These are phyloP conservation scores for Xenopus laevis DNA, from an alignment of 2,113 vertebrate genomes.

Conservation along the genomic window DNA sequence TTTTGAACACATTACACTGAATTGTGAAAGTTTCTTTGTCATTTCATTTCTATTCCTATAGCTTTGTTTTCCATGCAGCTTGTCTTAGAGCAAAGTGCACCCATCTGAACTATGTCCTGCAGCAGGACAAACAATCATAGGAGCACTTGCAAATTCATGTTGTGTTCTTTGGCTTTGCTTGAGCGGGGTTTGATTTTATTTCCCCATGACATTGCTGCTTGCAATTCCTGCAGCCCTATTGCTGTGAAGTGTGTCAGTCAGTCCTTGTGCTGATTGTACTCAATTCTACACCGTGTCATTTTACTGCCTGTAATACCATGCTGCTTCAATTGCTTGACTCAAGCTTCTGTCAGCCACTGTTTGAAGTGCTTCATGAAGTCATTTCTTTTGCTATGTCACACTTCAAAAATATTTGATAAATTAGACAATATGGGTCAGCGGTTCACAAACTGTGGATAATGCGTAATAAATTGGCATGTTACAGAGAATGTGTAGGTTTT, in stretches of 20 bases:
- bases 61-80: no score
- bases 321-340: conserved; percentile 29
- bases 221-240: conserved; percentile 25
- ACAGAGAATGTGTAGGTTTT: conserved; percentile 33
- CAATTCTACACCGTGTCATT: conserved; percentile 39
- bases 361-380: conserved; percentile 35
- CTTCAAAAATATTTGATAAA: conserved; percentile 44
- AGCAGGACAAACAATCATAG: conserved; percentile 19
- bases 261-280: conserved; percentile 19
- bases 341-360: conserved; percentile 25
- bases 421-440: conserved; percentile 33
- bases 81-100: no score
- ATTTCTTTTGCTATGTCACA: conserved; percentile 42
- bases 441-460: conserved; percentile 37
- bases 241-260: conserved; percentile 40
- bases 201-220: conserved; percentile 5
- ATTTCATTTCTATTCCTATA: no score
- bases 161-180: conserved; percentile 24
- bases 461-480: conserved; percentile 30
- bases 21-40: no score
- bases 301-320: conserved; percentile 29
- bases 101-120: not conserved
- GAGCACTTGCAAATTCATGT: conserved; percentile 18
- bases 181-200: conserved; percentile 29
- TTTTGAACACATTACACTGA: no score